A percentile compares a stretch with the other conserved stretches of the same genome.
These are phyloP conservation scores for Pongo pygmaeus DNA, from an alignment of 2,113 vertebrate genomes.

Conservation along the genomic window DNA sequence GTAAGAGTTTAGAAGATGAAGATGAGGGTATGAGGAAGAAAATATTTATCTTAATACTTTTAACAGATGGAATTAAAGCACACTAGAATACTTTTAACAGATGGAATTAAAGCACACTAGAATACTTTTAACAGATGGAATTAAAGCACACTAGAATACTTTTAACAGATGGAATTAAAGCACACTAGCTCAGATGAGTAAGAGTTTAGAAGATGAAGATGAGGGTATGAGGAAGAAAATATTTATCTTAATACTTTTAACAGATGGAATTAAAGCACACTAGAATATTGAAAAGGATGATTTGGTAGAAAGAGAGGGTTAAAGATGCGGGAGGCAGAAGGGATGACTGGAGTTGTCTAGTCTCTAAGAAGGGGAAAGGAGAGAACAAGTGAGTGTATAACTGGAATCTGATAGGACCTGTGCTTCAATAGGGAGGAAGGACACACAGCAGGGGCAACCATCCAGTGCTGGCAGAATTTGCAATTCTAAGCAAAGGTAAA, in stretches of 20 bases:
- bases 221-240: neutral
- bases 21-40: neutral
- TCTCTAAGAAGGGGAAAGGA: neutral
- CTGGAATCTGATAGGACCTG: neutral
- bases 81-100: too few relatives aligned
- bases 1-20: neutral
- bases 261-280: neutral
- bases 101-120: too few relatives aligned
- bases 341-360: neutral
- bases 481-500: conserved; percentile 44
- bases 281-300: neutral
- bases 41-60: neutral
- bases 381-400: neutral
- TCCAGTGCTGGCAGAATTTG: neutral
- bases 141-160: too few relatives aligned
- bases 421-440: neutral
- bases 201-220: neutral
- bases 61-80: neutral
- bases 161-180: too few relatives aligned
- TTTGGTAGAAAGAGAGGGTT: neutral
- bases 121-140: neutral
- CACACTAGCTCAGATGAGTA: neutral
- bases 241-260: neutral
- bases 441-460: neutral
- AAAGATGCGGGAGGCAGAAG: neutral